These are phyloP conservation scores for Pangasius mekongensis DNA, from an alignment of 2,797 vertebrate species.

Conservation along the genomic window DNA sequence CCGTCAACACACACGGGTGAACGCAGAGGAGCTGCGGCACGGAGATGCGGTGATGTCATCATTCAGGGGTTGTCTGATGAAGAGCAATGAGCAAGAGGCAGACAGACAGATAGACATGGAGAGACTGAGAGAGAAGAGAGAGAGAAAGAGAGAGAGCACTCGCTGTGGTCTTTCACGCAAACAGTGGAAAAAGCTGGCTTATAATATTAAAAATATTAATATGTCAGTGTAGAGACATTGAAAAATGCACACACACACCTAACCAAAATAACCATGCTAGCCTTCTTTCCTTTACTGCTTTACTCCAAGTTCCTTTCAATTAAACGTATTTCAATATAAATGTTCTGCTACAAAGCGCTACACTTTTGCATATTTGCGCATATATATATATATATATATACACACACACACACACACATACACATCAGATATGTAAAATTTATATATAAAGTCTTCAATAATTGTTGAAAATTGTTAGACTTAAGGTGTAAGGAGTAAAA, in stretches of 20 bases:
- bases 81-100: background rate
- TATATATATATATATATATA: too few relatives aligned
- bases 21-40: constrained; percentile 6
- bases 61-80: background rate
- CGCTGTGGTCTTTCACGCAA: background rate
- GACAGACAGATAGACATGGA: background rate
- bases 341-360: background rate
- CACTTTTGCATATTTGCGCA: too few relatives aligned
- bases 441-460: too few relatives aligned
- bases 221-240: background rate
- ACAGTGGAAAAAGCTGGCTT: background rate
- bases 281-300: background rate
- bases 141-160: background rate
- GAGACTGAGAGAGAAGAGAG: background rate
- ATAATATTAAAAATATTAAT: background rate
- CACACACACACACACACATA: too few relatives aligned
- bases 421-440: too few relatives aligned
- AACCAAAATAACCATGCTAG: background rate
- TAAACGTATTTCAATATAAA: background rate
- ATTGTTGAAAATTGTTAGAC: too few relatives aligned
- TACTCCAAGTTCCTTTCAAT: background rate
- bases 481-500: too few relatives aligned
- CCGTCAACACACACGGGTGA: constrained; percentile 9
- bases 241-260: background rate
- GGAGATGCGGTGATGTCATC: constrained; percentile 29